Base-by-base conservation (phyloP, 2,888 invertebrate species). In the Cantharis rufa region DNA sequence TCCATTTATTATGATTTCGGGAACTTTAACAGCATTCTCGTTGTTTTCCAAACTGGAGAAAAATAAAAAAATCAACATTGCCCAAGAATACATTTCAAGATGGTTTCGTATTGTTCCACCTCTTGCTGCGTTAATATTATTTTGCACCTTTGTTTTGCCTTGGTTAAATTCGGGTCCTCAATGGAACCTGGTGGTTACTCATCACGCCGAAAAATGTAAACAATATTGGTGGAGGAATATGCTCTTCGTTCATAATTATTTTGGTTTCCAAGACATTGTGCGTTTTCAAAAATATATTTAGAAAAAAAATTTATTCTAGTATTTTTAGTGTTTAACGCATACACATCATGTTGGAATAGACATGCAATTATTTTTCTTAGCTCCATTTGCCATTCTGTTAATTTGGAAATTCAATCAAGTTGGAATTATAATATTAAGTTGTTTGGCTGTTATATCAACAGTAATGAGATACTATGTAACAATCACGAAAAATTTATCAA, bases 261-360 rank as follows among this genome's bases (percentile, higher is more conserved):
- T 92, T 83, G 93, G 93, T 62, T 93, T 93, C 82, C 91, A 92
- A 83, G 91, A 93, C 82, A 93, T 93, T 92, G 92, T 92, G 88
- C 83, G 71, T 62, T 62, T 66, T 5, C 16, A 66, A n/a, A 21
- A n/a, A 7, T 66, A n/a, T 15, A 28, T n/a, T 28, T 69, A 11
- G 5, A 32, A 18, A 18, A 18, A 18, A 3, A 3, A 15, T 28
- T 69, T n/a, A 48, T 48, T 32, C 18, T 48, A 16, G 61, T 70
- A 80, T 77, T 89, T 88, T 76, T 84, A 92, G 92, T 93, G 93
- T 83, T 87, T 93, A 18, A 93, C 93, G 0, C 93, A 93, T 81
- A 93, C 93, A 0, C 93, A 93, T 85, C 93, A 93, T 83, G 83
- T 93, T 70, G 93, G 93, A 48, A 93, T 93, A 78, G 93, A 93